Percentiles rank a stretch among this genome's conserved stretches.
phyloP scores from a whole-genome alignment of 2,888 invertebrate genomes.

The Psylliodes chrysocephalus region DNA sequence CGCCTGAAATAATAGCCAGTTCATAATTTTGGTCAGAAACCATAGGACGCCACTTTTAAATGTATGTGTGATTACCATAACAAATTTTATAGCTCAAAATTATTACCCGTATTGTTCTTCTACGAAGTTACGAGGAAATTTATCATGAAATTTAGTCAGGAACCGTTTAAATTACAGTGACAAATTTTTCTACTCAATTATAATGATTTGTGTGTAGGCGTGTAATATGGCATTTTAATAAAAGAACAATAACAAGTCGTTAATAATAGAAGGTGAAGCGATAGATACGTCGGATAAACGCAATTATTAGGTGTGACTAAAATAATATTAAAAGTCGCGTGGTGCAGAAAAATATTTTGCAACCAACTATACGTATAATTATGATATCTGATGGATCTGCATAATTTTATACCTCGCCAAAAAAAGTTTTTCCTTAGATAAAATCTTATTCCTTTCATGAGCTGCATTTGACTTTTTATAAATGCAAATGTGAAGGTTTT shows the following conservation, averaged over 20 bases:
- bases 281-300: background rate
- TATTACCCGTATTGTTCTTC: slow-evolving; percentile 25
- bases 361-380: background rate
- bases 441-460: background rate
- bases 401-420: background rate
- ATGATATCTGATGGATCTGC: too few species aligned
- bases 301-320: slow-evolving; percentile 9
- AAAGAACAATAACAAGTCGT: slow-evolving; percentile 6
- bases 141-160: background rate
- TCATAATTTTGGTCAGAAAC: slow-evolving; percentile 30
- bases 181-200: slow-evolving; percentile 15
- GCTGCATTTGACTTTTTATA: background rate
- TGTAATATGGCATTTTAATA: slow-evolving; percentile 1
- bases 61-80: slow-evolving; percentile 40
- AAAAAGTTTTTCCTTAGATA: background rate
- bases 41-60: slow-evolving; percentile 34
- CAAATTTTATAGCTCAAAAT: slow-evolving; percentile 37
- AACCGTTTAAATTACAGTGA: slow-evolving; percentile 1
- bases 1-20: slow-evolving; percentile 34
- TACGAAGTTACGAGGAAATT: slow-evolving; percentile 2
- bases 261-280: slow-evolving; percentile 3
- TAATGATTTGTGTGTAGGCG: background rate
- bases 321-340: background rate
- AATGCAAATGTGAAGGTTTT: background rate
- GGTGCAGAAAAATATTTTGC: background rate